Conservation (phyloP, 2,113 vertebrate species). For the Myotis brandtii region DNA sequence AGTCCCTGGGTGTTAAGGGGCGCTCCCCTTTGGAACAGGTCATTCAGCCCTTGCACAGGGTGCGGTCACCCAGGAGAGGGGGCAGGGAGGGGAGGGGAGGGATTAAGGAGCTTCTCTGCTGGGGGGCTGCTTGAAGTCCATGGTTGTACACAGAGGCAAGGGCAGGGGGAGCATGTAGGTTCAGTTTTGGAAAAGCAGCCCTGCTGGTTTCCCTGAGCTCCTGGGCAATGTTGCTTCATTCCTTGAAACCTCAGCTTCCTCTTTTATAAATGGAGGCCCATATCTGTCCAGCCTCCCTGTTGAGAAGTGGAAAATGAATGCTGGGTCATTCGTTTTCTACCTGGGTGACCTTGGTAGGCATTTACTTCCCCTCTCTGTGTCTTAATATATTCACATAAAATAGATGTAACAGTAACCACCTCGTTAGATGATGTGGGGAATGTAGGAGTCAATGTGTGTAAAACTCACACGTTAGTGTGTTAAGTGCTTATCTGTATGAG, state of each 20-base stretch:
- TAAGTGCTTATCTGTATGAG: background rate
- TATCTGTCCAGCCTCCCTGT: background rate
- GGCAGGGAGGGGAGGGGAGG: background rate
- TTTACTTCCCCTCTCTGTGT: background rate
- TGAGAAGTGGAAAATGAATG: background rate
- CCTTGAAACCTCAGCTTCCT: background rate
- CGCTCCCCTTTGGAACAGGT: background rate
- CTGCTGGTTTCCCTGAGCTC: background rate
- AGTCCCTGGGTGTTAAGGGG: background rate
- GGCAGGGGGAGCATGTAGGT: background rate
- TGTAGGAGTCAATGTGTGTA: background rate
- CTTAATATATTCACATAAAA: background rate
- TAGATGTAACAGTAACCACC: fast-evolving
- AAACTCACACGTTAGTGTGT: background rate
- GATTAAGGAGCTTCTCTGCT: background rate
- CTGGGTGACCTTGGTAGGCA: background rate
- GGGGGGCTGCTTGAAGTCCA: background rate
- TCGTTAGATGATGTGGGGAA: background rate
- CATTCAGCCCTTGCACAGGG: background rate
- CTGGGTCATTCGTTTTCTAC: background rate
- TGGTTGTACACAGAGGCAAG: background rate
- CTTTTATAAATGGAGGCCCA: background rate
- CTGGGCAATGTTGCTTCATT: background rate
- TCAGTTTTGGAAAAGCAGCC: background rate
- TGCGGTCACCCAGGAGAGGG: background rate